Evolutionary conservation across 2,797 vertebrate genomes (phyloP).

Genomic region (Microhierax caerulescens): DNA sequence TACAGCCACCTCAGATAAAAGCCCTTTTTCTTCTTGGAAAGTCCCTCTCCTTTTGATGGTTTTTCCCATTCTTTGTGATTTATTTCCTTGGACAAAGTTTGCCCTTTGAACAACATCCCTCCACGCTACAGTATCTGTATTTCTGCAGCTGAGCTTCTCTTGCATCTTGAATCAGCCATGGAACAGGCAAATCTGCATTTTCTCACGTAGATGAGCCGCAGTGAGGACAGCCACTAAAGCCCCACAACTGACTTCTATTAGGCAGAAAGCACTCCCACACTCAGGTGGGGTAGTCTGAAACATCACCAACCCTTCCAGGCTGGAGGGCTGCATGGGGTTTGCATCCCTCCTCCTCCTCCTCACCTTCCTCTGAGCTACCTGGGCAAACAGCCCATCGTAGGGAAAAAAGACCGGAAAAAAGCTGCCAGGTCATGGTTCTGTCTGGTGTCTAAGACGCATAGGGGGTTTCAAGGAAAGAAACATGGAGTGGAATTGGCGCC

Average conservation of each 20-base stretch:
- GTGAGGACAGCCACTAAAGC: neutral
- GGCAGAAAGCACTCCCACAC: neutral
- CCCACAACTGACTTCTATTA: accelerated
- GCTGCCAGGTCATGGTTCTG: neutral
- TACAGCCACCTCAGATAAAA: neutral
- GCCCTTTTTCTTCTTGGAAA: neutral
- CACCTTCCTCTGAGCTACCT: neutral
- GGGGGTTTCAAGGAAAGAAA: neutral
- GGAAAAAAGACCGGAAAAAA: neutral
- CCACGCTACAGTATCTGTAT: accelerated
- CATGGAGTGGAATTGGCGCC: accelerated
- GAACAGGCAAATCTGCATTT: neutral
- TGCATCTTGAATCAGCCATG: neutral
- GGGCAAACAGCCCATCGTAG: neutral
- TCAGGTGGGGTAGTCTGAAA: neutral
- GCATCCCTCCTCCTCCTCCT: neutral
- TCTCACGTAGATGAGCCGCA: accelerated
- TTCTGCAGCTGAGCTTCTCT: neutral
- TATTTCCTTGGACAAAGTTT: neutral
- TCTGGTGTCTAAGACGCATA: neutral
- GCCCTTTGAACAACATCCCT: neutral
- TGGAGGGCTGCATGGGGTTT: neutral
- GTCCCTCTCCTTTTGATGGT: neutral
- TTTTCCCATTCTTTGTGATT: neutral
- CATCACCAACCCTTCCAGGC: neutral